Conservation (phyloP, 2,797 vertebrate genomes). For the Limnodromus scolopaceus region DNA sequence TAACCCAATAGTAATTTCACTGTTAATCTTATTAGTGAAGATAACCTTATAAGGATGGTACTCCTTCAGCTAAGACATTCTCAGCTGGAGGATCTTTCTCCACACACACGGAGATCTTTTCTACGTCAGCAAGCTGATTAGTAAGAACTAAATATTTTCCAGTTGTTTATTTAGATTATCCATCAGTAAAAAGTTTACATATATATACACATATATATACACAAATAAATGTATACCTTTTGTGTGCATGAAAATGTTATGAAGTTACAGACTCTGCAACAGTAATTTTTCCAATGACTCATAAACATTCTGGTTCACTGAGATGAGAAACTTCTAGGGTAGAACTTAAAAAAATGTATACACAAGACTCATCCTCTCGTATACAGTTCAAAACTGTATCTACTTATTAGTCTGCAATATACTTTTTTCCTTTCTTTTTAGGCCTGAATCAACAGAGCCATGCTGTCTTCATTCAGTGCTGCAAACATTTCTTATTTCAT, state of each 20-base stretch:
- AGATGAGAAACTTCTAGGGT: background rate
- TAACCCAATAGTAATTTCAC: background rate
- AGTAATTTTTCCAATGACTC: background rate
- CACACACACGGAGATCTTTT: background rate
- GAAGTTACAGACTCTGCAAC: background rate
- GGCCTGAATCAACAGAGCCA: background rate
- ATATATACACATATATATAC: background rate
- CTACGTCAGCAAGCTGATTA: background rate
- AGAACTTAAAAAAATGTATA: background rate
- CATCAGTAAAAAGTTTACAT: background rate
- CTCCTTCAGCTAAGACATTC: background rate
- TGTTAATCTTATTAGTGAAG: background rate
- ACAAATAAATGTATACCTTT: background rate
- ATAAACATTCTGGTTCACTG: background rate
- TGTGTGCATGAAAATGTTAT: background rate
- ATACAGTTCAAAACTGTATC: background rate
- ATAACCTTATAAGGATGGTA: background rate
- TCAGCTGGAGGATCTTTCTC: background rate
- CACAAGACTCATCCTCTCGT: background rate
- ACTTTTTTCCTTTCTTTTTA: background rate
- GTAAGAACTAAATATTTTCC: background rate
- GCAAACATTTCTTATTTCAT: slow-evolving; percentile 1
- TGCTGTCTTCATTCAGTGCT: background rate
- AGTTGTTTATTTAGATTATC: background rate
- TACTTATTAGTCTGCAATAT: background rate